Evolutionary conservation across 2,888 invertebrate species (phyloP).

Genomic region (Desoria tigrina): DNA sequence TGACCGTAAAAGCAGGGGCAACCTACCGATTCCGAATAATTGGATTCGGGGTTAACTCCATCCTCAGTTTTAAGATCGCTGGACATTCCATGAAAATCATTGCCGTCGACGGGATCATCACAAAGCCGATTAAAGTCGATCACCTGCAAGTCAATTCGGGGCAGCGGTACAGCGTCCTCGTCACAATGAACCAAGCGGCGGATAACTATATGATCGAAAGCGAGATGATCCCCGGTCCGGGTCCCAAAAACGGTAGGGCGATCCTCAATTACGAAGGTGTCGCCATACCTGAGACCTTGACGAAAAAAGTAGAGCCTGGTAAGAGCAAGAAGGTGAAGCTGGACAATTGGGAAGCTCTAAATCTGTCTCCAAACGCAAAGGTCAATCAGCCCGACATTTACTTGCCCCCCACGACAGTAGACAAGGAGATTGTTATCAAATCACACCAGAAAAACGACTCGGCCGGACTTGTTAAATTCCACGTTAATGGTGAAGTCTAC

Average conservation of each 20-base stretch:
- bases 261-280: constrained; percentile 39
- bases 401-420: constrained; percentile 27
- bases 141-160: constrained; percentile 40
- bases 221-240: constrained; percentile 37
- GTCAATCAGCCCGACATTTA: constrained; percentile 35
- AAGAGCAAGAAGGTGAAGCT: constrained; percentile 15
- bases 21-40: constrained; percentile 42
- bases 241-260: constrained; percentile 40
- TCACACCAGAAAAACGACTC: constrained; percentile 12
- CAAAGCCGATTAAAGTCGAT: constrained; percentile 34
- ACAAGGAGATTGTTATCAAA: constrained; percentile 32
- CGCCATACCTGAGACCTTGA: constrained; percentile 16
- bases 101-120: constrained; percentile 41
- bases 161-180: constrained; percentile 39
- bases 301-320: constrained; percentile 16
- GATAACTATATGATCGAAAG: constrained; percentile 31
- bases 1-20: constrained; percentile 26
- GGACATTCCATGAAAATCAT: constrained; percentile 33
- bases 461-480: constrained; percentile 25
- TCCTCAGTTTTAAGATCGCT: background rate
- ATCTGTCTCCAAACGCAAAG: constrained; percentile 30
- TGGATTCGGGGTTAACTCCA: constrained; percentile 25
- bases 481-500: constrained; percentile 35
- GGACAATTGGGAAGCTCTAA: constrained; percentile 27
- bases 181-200: constrained; percentile 34